These are phyloP conservation scores for Sycophaga agraensis DNA, from an alignment of 1,140 invertebrate genomes.

Conservation along the genomic window DNA sequence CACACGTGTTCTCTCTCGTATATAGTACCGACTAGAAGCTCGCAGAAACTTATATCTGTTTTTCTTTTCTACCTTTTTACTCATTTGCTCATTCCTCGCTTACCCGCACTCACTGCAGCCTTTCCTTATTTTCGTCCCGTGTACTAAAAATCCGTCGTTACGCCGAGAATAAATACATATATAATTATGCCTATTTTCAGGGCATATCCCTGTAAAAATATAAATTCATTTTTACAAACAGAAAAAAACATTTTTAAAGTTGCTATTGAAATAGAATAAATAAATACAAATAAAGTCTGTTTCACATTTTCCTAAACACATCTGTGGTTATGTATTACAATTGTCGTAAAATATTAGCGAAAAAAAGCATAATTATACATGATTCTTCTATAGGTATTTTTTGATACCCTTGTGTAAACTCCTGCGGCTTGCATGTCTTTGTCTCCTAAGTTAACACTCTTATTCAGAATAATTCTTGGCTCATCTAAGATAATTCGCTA, in stretches of 20 bases:
- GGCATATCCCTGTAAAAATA: too few species aligned
- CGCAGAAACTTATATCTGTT: background rate
- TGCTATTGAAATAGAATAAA: too few species aligned
- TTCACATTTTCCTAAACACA: too few species aligned
- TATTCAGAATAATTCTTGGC: conserved; percentile 21
- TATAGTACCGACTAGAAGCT: conserved; percentile 22
- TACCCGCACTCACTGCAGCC: too few species aligned
- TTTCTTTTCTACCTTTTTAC: background rate
- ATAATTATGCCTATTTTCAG: conserved; percentile 9
- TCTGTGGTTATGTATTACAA: too few species aligned
- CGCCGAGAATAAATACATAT: background rate
- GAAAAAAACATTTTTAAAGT: too few species aligned
- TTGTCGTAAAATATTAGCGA: too few species aligned
- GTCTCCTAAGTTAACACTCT: background rate
- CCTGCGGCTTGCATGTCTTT: background rate
- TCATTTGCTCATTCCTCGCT: background rate
- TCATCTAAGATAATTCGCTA: conserved; percentile 16
- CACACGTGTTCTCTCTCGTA: conserved; percentile 14
- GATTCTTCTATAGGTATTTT: background rate
- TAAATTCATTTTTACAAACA: too few species aligned
- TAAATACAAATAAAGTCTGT: too few species aligned
- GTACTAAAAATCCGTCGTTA: conserved; percentile 1
- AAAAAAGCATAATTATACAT: background rate
- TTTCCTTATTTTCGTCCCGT: background rate
- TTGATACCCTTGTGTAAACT: background rate